phyloP scores from a whole-genome alignment of 1,140 invertebrate genomes.

The Scaptodrosophila lebanonensis region DNA sequence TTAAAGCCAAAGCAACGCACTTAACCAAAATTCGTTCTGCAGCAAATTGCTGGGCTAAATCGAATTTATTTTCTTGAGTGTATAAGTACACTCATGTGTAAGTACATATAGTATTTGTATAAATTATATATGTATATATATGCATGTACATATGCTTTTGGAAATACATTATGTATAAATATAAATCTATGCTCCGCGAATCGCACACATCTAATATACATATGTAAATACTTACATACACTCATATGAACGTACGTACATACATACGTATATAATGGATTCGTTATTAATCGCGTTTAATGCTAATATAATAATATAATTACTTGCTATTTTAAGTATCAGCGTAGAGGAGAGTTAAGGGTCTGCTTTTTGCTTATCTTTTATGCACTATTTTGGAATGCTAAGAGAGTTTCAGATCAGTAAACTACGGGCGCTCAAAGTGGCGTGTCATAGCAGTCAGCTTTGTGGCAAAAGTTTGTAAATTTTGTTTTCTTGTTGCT shows the following conservation, averaged over 20 bases:
- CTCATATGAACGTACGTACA: background rate
- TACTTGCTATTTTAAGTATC: slow-evolving; percentile 73
- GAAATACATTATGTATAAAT: slow-evolving; percentile 9
- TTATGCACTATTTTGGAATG: slow-evolving; percentile 9
- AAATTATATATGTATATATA: slow-evolving; percentile 29
- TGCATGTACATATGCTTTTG: background rate
- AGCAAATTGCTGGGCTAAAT: no score
- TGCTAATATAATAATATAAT: slow-evolving; percentile 25
- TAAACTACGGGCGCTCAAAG: no score
- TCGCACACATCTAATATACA: no score
- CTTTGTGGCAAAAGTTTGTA: no score
- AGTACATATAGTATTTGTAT: slow-evolving; percentile 26
- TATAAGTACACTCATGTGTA: slow-evolving; percentile 19
- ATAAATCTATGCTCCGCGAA: no score
- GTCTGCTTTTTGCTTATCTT: slow-evolving; percentile 6
- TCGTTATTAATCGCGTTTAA: slow-evolving; percentile 30
- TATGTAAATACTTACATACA: background rate
- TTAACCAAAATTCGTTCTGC: slow-evolving; percentile 40
- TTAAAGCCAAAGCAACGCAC: slow-evolving; percentile 65
- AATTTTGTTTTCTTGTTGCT: background rate
- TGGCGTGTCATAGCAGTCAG: no score
- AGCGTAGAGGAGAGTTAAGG: slow-evolving; percentile 46
- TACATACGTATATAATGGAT: slow-evolving; percentile 21
- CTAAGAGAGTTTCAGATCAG: slow-evolving; percentile 1
- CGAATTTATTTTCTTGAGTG: background rate